Evolutionary conservation across 1,140 invertebrate genomes (phyloP), one percentile per base, ranked within the genome.

Genomic region (Cyclina sinensis): DNA sequence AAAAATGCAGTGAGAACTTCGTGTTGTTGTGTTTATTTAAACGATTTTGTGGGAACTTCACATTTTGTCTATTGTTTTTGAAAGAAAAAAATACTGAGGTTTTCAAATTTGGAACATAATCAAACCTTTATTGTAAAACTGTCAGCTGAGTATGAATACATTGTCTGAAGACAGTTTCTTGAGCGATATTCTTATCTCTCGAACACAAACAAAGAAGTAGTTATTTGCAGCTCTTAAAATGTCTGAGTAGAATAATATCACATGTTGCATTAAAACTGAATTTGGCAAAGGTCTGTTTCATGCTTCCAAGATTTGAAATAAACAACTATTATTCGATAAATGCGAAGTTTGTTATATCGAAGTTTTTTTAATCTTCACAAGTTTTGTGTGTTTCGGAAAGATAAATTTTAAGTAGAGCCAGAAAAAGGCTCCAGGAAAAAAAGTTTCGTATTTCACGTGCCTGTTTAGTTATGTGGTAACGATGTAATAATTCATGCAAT

Each of bases 401-500:
- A 62, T 62, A 62, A 62, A 24, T 7, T 11, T 62, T 62, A n/a
- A 62, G 5, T n/a, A 27, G 0, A 7, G 57, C 18, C 4, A 62
- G 24, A 27, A 62, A 62, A 14, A 27, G n/a, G 18, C n/a, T 27
- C 1, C n/a, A n/a, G 21, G 18, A 57, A 57, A n/a, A 7, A 16
- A 11, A n/a, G 57, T 62, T 62, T 62, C 24, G 24, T 4, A 62
- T 62, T 27, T 4, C 57, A 62, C 57, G n/a, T 62, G 57, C 21
- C 24, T 27, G 65, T 21, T 70, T 35, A 37, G 35, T 70, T 37
- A 70, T 32, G 65, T 39, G 65, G 16, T 70, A 37, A 7, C 9
- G n/a, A 14, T 14, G 65, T 27, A 70, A 70, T 70, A 70, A 70
- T 70, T 70, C 65, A 70, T 70, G 65, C 65, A 70, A 70, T 70